Base-by-base conservation (phyloP, 2,113 vertebrate genomes). In the Anas platyrhynchos region DNA sequence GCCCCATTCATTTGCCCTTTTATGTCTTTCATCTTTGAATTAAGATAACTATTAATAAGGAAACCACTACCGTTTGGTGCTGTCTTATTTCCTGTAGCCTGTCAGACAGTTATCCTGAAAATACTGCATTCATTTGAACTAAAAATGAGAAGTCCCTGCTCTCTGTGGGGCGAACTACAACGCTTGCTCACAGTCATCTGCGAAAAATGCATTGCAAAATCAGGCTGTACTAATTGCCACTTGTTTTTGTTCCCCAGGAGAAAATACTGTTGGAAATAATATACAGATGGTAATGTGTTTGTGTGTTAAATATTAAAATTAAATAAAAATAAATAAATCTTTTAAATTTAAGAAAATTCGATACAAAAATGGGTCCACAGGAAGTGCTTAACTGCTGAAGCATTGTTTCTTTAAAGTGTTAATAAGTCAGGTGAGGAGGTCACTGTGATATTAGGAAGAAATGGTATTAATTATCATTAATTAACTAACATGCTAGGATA, bases 201-300 rank as follows among this genome's bases (percentile, higher is more conserved):
- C 17, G 75, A 13, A 72, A 89, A 88, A 86, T n/a, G 20, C 48
- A 26, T 36, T 65, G 38, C 23, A 48, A 25, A 69, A 81, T 61
- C 46, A 56, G 38, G 32, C 73, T 75, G 16, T 75, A 67, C 62
- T 93, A 94, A 93, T 86, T 94, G 73, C 52, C 79, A 62, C 44
- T 90, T 91, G 75, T 27, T 88, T 93, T 93, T 83, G 31, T 72
- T 90, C 88, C 88, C n/a, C n/a, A 44, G 62, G 88, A 88, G 80
- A 91, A 96, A 93, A 93, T 58, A 65, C 65, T 67, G 86, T 84
- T 86, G 86, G 77, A 88, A 92, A 86, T 88, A 91, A 86, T 76
- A 78, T 36, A 81, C 66, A 32, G 29, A 41, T 84, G 68, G 86
- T 93, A 91, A 91, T 85, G 89, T 74, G 91, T 89, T 93, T 81